Conservation (phyloP, 2,888 invertebrate species). For the Gastrophysa polygoni region DNA sequence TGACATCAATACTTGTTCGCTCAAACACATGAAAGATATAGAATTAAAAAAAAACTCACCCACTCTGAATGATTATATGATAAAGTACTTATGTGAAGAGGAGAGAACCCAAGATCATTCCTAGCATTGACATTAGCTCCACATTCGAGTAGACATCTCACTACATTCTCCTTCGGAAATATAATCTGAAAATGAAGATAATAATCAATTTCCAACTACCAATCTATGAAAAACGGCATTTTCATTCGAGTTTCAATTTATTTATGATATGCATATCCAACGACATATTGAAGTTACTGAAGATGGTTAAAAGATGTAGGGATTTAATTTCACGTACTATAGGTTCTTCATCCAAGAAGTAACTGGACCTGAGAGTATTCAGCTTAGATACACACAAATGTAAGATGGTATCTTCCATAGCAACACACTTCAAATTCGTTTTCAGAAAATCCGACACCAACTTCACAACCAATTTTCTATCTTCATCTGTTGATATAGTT, state of each 20-base stretch:
- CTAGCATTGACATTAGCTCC: conserved; percentile 79
- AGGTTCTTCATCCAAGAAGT: conserved; percentile 73
- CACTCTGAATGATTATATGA: conserved; percentile 75
- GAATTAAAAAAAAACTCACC: conserved; percentile 56
- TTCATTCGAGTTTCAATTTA: too few species aligned
- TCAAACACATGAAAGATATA: too few species aligned
- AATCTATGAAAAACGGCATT: too few species aligned
- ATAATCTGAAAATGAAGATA: conserved; percentile 62
- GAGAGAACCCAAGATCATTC: conserved; percentile 78
- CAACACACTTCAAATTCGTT: conserved; percentile 71
- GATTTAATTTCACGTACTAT: conserved; percentile 47
- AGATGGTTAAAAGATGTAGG: too few species aligned
- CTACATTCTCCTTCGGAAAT: conserved; percentile 75
- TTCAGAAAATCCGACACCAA: conserved; percentile 65
- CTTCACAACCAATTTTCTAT: conserved; percentile 58
- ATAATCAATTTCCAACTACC: not conserved
- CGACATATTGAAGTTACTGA: too few species aligned
- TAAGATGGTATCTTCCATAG: conserved; percentile 78
- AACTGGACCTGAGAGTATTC: conserved; percentile 78
- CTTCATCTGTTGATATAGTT: conserved; percentile 63
- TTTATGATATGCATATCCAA: too few species aligned
- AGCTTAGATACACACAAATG: conserved; percentile 82
- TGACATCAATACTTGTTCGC: too few species aligned
- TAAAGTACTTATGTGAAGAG: conserved; percentile 80
- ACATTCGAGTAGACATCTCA: conserved; percentile 74